Evolutionary conservation across 2,888 invertebrate genomes (phyloP).

Genomic region (Micropterix aruncella): DNA sequence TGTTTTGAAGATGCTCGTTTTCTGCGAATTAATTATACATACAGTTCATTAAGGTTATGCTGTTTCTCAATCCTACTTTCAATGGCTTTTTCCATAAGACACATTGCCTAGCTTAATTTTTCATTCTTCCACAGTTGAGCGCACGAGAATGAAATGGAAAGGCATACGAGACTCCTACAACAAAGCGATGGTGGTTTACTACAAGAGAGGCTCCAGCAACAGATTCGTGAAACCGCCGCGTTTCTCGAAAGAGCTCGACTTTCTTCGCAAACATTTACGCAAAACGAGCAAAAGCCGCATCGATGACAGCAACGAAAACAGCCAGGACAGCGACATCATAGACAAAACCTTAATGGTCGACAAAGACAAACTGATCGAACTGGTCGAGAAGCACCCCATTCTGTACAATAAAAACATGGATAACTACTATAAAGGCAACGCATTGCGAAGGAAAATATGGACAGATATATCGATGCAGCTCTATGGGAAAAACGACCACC

Average conservation of each 20-base stretch:
- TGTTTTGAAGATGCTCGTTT: too few species aligned
- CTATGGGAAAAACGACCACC: not conserved
- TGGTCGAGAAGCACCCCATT: not conserved
- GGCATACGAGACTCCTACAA: not conserved
- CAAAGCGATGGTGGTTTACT: not conserved
- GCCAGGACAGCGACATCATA: not conserved
- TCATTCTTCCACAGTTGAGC: not conserved
- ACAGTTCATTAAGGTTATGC: too few species aligned
- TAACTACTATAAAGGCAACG: not conserved
- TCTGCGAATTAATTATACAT: too few species aligned
- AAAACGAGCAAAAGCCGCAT: not conserved
- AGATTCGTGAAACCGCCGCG: not conserved
- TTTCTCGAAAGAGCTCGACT: not conserved
- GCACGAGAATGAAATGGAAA: not conserved
- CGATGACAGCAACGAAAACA: not conserved
- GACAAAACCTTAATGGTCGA: not conserved
- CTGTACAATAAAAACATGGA: not conserved
- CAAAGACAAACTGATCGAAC: not conserved
- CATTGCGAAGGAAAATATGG: not conserved
- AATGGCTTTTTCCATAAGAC: too few species aligned
- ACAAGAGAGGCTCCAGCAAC: not conserved
- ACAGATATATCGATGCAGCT: not conserved
- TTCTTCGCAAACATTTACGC: not conserved
- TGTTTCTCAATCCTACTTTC: too few species aligned
- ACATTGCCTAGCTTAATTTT: too few species aligned